Evolutionary conservation across 2,113 vertebrate species (phyloP).

Genomic region (Dipodomys stephensi): DNA sequence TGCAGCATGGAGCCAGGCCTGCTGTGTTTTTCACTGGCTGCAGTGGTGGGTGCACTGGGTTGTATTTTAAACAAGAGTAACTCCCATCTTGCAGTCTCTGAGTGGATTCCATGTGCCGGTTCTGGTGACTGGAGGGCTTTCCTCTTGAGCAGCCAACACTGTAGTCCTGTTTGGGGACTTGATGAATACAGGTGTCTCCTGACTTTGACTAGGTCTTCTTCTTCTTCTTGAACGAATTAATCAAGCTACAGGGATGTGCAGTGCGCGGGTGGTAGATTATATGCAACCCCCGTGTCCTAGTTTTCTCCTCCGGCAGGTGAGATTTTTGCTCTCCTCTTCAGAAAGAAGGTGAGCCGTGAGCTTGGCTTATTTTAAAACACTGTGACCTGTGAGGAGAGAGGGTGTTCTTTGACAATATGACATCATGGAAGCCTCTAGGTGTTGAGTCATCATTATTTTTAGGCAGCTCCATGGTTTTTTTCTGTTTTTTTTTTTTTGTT

Average conservation of each 20-base stretch:
- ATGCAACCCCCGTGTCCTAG: neutral
- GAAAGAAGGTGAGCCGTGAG: conserved; percentile 74
- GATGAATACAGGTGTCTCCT: neutral
- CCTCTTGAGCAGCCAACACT: conserved; percentile 8
- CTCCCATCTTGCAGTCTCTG: neutral
- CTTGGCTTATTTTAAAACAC: conserved; percentile 74
- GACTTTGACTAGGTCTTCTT: conserved; percentile 29
- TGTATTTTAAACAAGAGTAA: neutral
- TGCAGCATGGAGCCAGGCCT: neutral
- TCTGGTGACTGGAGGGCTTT: neutral
- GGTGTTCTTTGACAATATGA: conserved; percentile 82
- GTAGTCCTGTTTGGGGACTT: conserved; percentile 2
- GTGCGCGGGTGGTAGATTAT: neutral
- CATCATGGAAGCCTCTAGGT: conserved; percentile 85
- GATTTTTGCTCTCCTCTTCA: conserved; percentile 61
- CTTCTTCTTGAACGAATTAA: conserved; percentile 48
- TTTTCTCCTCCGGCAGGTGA: conserved; percentile 63
- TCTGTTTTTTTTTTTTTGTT: conserved; percentile 67
- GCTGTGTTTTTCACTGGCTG: neutral
- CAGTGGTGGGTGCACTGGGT: neutral
- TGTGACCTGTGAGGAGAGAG: conserved; percentile 78
- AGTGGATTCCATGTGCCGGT: neutral
- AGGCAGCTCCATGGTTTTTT: conserved; percentile 82
- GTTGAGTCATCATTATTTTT: conserved; percentile 89
- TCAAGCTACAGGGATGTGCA: conserved; percentile 46